These are phyloP conservation scores for Thinocorus orbignyianus DNA, from an alignment of 2,113 vertebrate species.

Conservation along the genomic window DNA sequence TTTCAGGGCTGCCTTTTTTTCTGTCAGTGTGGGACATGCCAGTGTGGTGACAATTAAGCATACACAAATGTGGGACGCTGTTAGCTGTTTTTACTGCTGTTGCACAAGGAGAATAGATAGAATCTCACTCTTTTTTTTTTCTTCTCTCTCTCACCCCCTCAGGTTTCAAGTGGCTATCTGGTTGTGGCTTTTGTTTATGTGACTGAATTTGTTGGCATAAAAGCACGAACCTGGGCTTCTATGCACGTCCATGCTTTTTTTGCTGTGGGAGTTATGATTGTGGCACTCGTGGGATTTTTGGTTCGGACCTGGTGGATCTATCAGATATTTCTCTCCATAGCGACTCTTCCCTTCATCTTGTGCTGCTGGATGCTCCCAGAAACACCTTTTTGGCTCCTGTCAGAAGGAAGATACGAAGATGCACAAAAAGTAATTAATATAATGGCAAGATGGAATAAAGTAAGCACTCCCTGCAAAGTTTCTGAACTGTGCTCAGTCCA, in stretches of 20 bases:
- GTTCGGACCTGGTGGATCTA: conserved; percentile 91
- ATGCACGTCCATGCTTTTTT: conserved; percentile 94
- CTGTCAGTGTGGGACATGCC: background rate
- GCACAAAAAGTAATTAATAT: conserved; percentile 81
- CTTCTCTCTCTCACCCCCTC: conserved; percentile 14
- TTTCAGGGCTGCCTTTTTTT: background rate
- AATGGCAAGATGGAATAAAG: conserved; percentile 85
- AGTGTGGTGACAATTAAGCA: fast-evolving
- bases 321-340: conserved; percentile 86
- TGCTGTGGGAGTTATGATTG: conserved; percentile 87
- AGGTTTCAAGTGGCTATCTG: conserved; percentile 92
- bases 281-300: conserved; percentile 88
- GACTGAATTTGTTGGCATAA: conserved; percentile 90
- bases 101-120: background rate
- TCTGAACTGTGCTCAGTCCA: conserved; percentile 79
- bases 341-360: conserved; percentile 87
- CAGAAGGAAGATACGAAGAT: conserved; percentile 81
- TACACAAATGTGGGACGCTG: background rate
- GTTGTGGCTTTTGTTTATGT: conserved; percentile 96
- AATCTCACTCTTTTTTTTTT: background rate
- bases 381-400: conserved; percentile 91
- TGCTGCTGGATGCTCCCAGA: conserved; percentile 95
- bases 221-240: conserved; percentile 91
- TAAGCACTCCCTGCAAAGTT: conserved; percentile 75
- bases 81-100: background rate